Conservation (phyloP, 1,140 invertebrate genomes). For the Drosophila truncata region DNA sequence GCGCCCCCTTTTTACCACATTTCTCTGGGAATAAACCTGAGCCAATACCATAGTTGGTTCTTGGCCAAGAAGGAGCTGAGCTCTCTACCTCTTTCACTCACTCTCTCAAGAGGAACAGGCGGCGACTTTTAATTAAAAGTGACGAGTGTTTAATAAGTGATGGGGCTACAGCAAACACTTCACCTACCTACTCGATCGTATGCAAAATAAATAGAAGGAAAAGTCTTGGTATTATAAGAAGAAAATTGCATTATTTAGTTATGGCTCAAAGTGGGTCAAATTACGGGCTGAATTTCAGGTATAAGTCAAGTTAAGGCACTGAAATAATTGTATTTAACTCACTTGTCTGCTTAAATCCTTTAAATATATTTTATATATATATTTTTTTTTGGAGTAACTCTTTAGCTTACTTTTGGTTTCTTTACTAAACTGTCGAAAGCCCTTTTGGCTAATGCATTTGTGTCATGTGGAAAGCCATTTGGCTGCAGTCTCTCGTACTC, state of each 20-base stretch:
- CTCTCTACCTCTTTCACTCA: not conserved
- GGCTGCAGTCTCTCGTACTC: not conserved
- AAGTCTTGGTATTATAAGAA: not conserved
- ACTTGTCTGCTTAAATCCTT: not conserved
- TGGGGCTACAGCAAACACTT: constrained; percentile 31
- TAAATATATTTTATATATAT: not conserved
- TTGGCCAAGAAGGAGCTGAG: constrained; percentile 12
- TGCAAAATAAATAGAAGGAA: constrained; percentile 22
- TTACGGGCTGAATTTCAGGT: too few species aligned
- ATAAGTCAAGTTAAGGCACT: too few species aligned
- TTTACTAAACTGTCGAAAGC: constrained; percentile 1
- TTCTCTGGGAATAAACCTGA: constrained; percentile 21
- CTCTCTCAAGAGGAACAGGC: constrained; percentile 19
- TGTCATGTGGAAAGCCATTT: constrained; percentile 60
- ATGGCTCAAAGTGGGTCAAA: not conserved
- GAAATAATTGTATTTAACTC: not conserved
- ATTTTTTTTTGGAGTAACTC: not conserved
- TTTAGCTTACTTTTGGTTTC: not conserved
- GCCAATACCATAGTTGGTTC: constrained; percentile 41
- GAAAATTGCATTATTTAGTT: constrained; percentile 3
- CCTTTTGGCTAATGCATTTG: constrained; percentile 49
- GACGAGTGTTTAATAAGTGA: constrained; percentile 84
- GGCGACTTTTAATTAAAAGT: constrained; percentile 84
- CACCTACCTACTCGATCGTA: constrained; percentile 1
- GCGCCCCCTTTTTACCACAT: too few species aligned